Percentiles rank a stretch among this genome's conserved stretches.
These are phyloP conservation scores for Pteruthius melanotis DNA, from an alignment of 2,113 vertebrate species.

Conservation along the genomic window DNA sequence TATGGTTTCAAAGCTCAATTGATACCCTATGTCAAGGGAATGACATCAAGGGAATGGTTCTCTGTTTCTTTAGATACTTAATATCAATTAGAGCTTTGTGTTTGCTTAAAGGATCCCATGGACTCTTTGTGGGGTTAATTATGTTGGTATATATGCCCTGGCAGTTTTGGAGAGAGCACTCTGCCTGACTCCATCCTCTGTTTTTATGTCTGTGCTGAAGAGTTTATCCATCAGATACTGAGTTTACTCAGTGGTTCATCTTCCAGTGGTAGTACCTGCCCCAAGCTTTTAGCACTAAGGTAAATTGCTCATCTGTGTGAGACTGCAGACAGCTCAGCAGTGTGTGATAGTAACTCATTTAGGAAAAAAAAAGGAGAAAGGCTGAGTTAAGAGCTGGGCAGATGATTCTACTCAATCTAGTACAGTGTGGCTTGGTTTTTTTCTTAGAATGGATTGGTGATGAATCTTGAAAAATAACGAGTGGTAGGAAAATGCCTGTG, in stretches of 20 bases:
- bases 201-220: neutral
- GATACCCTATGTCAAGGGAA: neutral
- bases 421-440: neutral
- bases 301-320: neutral
- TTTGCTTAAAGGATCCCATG: neutral
- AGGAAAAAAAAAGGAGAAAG: neutral
- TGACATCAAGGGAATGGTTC: slow-evolving; percentile 28
- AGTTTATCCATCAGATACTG: neutral
- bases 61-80: slow-evolving; percentile 29
- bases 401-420: neutral
- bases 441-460: neutral
- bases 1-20: slow-evolving; percentile 63
- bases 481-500: neutral
- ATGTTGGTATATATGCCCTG: neutral
- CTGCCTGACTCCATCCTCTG: neutral
- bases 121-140: neutral
- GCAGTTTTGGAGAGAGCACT: neutral
- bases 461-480: neutral
- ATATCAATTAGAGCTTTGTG: neutral
- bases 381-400: neutral
- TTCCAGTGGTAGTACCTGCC: neutral
- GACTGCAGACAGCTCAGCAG: neutral
- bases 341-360: neutral
- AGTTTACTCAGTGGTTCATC: neutral
- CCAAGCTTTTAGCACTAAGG: neutral